These are phyloP conservation scores for Nicator chloris DNA, from an alignment of 2,113 vertebrate genomes.

Conservation along the genomic window DNA sequence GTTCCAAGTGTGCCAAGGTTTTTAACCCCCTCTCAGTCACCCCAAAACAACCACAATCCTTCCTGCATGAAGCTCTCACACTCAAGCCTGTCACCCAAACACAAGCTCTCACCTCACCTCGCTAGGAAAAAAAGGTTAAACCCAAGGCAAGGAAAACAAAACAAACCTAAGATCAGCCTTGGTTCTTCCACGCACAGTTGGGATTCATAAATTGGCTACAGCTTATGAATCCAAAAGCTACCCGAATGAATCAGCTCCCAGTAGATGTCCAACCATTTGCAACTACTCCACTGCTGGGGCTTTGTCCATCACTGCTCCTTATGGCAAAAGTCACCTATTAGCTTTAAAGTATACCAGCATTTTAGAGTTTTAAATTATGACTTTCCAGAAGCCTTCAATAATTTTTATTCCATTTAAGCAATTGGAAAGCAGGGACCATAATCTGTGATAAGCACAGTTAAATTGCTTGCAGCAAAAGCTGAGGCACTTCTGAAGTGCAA, in stretches of 20 bases:
- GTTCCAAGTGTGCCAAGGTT: neutral
- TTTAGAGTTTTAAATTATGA: neutral
- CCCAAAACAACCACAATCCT: neutral
- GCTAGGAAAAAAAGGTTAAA: neutral
- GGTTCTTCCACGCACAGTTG: neutral
- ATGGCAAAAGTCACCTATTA: neutral
- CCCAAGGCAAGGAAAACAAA: neutral
- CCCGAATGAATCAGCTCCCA: neutral
- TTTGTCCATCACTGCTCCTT: neutral
- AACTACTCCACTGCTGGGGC: neutral
- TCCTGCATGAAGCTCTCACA: accelerated
- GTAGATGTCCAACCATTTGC: neutral
- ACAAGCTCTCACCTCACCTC: accelerated
- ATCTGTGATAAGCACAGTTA: neutral
- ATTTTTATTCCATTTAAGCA: neutral
- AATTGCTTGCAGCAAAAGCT: neutral
- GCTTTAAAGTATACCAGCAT: neutral
- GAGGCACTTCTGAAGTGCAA: neutral
- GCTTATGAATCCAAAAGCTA: neutral
- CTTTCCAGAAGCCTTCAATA: neutral
- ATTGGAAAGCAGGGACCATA: neutral
- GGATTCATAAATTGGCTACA: neutral
- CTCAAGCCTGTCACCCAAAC: neutral
- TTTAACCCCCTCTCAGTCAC: neutral
- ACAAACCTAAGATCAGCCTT: neutral